Evolutionary conservation across 1,140 invertebrate genomes (phyloP).

Genomic region (Yoshiicerus persimilis): DNA sequence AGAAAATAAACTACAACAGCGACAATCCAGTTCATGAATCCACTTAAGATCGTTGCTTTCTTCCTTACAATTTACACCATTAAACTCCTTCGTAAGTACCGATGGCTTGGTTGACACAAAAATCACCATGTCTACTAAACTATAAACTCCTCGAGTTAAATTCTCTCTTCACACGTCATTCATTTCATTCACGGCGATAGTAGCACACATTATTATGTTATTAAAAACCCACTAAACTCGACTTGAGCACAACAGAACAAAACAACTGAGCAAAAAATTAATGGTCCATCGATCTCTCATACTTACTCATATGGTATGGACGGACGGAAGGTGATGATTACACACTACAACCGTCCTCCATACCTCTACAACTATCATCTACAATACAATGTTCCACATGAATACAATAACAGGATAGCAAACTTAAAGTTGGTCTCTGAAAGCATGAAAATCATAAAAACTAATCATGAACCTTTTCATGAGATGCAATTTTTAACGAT

Average conservation of each 20-base stretch:
- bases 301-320: not conserved
- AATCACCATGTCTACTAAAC: not conserved
- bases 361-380: not conserved
- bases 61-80: not conserved
- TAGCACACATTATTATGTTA: not conserved
- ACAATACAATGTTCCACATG: not conserved
- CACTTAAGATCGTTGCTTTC: not conserved
- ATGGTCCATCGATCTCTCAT: not conserved
- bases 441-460: constrained; percentile 16
- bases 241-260: not conserved
- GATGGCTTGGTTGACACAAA: not conserved
- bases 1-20: not conserved
- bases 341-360: not conserved
- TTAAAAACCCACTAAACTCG: not conserved
- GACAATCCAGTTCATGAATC: not conserved
- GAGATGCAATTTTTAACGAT: not conserved
- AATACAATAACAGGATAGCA: constrained; percentile 8
- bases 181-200: not conserved
- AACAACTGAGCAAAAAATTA: constrained; percentile 1
- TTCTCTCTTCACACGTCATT: not conserved
- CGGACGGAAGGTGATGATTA: not conserved
- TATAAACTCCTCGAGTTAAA: not conserved
- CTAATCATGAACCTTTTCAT: not conserved
- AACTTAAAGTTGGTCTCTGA: not conserved
- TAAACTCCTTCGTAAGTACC: not conserved